A percentile compares a stretch with the other conserved stretches of the same genome.
Evolutionary conservation across 2,888 invertebrate genomes (phyloP).

Genomic region (Loripinus fragilis): DNA sequence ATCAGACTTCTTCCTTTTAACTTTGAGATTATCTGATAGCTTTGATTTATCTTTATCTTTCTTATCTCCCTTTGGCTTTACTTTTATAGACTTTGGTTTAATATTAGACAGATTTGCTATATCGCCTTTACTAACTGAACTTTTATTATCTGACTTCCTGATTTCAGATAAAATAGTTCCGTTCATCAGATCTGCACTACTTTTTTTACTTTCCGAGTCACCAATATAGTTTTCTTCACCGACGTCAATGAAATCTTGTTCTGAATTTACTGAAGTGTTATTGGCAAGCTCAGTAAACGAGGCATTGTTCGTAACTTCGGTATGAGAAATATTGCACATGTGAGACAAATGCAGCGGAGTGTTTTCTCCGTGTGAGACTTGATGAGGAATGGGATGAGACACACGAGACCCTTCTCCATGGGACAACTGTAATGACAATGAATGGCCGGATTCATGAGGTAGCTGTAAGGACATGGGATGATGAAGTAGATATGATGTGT

Average conservation of each 20-base stretch:
- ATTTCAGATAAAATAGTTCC: no score
- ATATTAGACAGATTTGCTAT: constrained; percentile 3
- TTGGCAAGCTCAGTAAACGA: neutral
- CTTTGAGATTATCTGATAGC: constrained; percentile 19
- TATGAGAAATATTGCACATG: neutral
- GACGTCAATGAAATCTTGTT: constrained; percentile 61
- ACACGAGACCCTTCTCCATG: constrained; percentile 1
- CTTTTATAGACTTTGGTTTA: neutral
- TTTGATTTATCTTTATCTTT: neutral
- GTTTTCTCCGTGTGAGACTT: neutral
- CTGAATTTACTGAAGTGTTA: constrained; percentile 2
- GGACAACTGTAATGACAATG: constrained; percentile 36
- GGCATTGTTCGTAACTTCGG: neutral
- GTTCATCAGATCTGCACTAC: neutral
- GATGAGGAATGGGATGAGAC: neutral
- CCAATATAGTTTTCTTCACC: constrained; percentile 43
- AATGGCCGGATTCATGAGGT: constrained; percentile 60
- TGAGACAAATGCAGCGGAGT: neutral
- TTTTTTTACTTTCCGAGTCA: neutral
- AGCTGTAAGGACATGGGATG: constrained; percentile 65
- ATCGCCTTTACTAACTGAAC: neutral
- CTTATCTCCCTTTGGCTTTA: neutral
- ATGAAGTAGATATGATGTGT: constrained; percentile 62
- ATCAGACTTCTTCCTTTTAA: constrained; percentile 23
- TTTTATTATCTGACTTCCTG: neutral